Evolutionary conservation across 2,113 vertebrate genomes (phyloP).

Genomic region (Phyllopteryx taeniolatus): DNA sequence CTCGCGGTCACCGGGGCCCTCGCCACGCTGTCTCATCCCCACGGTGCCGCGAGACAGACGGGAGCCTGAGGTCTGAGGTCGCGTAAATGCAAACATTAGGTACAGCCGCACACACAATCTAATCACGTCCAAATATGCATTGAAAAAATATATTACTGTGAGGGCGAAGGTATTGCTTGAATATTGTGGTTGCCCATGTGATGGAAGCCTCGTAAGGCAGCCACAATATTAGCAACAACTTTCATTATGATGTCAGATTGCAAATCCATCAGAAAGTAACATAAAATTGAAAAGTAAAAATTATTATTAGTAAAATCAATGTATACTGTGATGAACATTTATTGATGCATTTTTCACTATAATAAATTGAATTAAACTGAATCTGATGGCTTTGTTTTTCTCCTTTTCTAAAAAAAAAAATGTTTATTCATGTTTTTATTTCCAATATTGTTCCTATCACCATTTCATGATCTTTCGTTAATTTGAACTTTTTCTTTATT

Average conservation of each 20-base stretch:
- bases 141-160: background rate
- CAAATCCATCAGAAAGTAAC: background rate
- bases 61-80: slow-evolving; percentile 22
- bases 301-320: no score
- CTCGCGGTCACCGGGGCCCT: slow-evolving; percentile 59
- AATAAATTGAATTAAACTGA: no score
- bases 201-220: background rate
- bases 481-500: no score
- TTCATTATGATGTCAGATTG: background rate
- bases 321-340: no score
- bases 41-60: slow-evolving; percentile 34
- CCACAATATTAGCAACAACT: background rate
- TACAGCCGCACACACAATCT: background rate
- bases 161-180: background rate
- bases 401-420: no score
- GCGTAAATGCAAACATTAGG: background rate
- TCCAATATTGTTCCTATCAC: no score
- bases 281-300: background rate
- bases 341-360: no score
- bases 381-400: no score
- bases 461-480: no score
- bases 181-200: background rate
- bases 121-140: background rate
- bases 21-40: slow-evolving; percentile 55
- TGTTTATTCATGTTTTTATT: no score